Evolutionary conservation across 2,797 vertebrate genomes (phyloP).

Genomic region (Sebastes kiyomatsui): DNA sequence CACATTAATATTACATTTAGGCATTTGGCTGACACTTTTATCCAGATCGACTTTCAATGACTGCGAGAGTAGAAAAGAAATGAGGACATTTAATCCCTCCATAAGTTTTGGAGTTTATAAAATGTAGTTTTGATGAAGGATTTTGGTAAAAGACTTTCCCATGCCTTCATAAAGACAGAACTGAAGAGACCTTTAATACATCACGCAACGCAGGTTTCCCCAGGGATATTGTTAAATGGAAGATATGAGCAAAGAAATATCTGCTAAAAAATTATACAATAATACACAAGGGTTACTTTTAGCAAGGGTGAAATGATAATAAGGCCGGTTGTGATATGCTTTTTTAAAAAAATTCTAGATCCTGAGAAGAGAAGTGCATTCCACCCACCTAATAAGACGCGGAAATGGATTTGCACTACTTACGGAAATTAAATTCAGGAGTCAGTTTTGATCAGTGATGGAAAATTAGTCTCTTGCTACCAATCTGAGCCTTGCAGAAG

Average conservation of each 20-base stretch:
- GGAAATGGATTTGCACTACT: slow-evolving; percentile 14
- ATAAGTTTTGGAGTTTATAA: slow-evolving; percentile 52
- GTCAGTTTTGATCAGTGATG: slow-evolving; percentile 34
- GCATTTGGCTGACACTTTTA: slow-evolving; percentile 60
- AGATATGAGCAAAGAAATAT: background rate
- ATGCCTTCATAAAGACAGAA: slow-evolving; percentile 45
- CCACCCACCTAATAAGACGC: background rate
- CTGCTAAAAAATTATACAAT: background rate
- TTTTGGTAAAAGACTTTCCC: slow-evolving; percentile 55
- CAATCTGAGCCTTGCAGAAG: background rate
- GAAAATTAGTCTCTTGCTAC: background rate
- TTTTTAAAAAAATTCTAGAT: background rate
- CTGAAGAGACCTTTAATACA: slow-evolving; percentile 30
- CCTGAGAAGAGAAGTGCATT: background rate
- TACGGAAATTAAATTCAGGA: slow-evolving; percentile 29
- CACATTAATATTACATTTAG: slow-evolving; percentile 62
- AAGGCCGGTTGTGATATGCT: background rate
- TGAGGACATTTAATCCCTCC: slow-evolving; percentile 58
- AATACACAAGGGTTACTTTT: background rate
- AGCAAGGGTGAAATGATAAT: background rate
- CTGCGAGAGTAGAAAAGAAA: slow-evolving; percentile 46
- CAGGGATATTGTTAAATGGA: background rate
- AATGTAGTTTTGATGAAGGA: slow-evolving; percentile 52
- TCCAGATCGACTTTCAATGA: slow-evolving; percentile 57
- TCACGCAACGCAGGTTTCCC: slow-evolving; percentile 8